Evolutionary conservation across 1,140 invertebrate genomes (phyloP), one percentile per base, ranked within the genome.

Genomic region (Sesamia nonagrioides): DNA sequence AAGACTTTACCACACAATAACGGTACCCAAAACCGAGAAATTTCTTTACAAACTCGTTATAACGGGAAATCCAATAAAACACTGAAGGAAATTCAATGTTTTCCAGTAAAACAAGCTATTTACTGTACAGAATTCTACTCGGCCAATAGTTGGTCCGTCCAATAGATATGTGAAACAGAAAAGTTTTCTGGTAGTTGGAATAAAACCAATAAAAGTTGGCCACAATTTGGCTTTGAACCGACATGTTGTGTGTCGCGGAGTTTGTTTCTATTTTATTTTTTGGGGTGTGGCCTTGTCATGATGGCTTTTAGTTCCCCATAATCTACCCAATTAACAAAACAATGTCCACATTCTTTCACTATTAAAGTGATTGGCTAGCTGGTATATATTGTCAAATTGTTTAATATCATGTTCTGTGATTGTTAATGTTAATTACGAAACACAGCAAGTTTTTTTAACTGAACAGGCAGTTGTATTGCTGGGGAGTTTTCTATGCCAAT

Each of bases 151-250:
- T 81, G 54, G 76, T 78, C 83, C 84, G 78, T 84, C 88, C 89
- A 86, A 88, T 88, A 88, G 89, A 89, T 90, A 82, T 87, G 88
- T 84, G 85, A 84, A 88, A 86, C 80, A 84, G 72, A 86, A 88
- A 91, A 89, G 77, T 91, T 86, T 77, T 81, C 87, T 90, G 86
- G 84, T 85, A 37, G 66, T 61, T 48, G 83, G 81, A 82, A 88
- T 87, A 88, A 87, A 89, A 81, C 78, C 88, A 92, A 92, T 91
- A 92, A 92, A 92, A 91, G 83, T 92, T 89, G 83, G 83, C 78
- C 87, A 81, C 86, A 86, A 78, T 86, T 85, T 84, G 83, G 77
- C 74, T 86, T 83, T 85, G 68, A 84, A 81, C 84, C 78, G 81
- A 85, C 87, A 85, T 88, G 83, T 82, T 80, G 82, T 82, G 78